Evolutionary conservation across 92 coral and sea anemone species (phyloP), one percentile per base, ranked within the genome.

Genomic region (Porites evermanni): DNA sequence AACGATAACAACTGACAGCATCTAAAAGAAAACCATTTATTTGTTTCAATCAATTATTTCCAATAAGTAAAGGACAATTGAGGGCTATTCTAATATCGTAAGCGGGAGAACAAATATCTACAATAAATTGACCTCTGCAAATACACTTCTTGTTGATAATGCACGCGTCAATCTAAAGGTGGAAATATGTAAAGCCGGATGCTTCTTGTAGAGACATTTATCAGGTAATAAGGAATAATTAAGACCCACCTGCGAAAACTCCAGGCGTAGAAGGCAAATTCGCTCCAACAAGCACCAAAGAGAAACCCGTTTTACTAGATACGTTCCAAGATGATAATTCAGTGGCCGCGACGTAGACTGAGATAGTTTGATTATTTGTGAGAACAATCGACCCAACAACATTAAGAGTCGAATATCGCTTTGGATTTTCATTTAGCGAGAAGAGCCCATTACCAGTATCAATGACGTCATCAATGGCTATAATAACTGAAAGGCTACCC

Each of bases 211-310:
- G 47, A 38, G 47, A 38, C 4, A 3, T 38, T 38, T 38, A 4
- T 0, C 14, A 1, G 12, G 16, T 11, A 70, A 19, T 1, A 1
- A 4, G 6, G 8, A 4, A 7, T 1, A 16, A 71, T 47, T 32
- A 8, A 4, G 1, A 58, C 79, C 16, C 47, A 91, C 94, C 91
- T 87, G 88, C 94, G 20, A 82, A 64, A n/a, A 80, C 58, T 73
- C 88, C 94, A 3, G 87, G 86, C 0, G 72, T 70, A 67, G 32
- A 69, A 10, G 67, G 82, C 1, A 64, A 70, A n/a, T 90, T 91
- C 8, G 80, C 91, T 12, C 94, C 94, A 61, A 78, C 83, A 13
- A 91, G 75, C 14, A 77, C 80, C 73, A 91, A 86, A 58, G 89
- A 87, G 21, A 91, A 91, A 9, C 83, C 81, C 13, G 91, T 83